Conservation (phyloP, 2,113 vertebrate genomes). For the Hiodon tergisus region DNA sequence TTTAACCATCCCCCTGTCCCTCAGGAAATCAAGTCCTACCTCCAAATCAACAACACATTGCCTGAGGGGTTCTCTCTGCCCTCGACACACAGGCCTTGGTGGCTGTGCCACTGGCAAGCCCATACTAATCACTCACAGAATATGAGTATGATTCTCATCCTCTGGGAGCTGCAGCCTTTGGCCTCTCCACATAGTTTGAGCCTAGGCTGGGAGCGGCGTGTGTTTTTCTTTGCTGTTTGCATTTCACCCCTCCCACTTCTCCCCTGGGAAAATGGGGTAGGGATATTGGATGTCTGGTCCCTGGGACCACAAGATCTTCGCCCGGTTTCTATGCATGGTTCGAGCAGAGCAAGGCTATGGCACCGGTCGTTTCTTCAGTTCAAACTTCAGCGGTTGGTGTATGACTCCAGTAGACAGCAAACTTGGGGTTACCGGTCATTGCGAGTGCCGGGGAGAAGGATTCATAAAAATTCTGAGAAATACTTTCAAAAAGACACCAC, state of each 20-base stretch:
- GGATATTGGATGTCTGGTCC: conserved; percentile 18
- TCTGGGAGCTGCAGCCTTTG: not conserved
- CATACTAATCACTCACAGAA: conserved; percentile 24
- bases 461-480: conserved; percentile 16
- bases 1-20: conserved; percentile 9
- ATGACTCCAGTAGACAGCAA: not conserved
- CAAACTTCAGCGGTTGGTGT: not conserved
- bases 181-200: conserved; percentile 13
- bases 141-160: not conserved
- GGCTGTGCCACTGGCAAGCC: conserved; percentile 11
- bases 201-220: conserved; percentile 6
- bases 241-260: conserved; percentile 4
- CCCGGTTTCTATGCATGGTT: conserved; percentile 14
- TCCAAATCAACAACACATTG: not conserved
- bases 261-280: not conserved
- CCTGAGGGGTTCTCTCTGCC: conserved; percentile 18
- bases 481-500: not conserved
- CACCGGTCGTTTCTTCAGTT: not conserved
- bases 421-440: conserved; percentile 1
- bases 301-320: not conserved
- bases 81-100: conserved; percentile 19
- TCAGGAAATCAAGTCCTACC: not conserved
- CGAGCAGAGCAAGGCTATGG: conserved; percentile 3
- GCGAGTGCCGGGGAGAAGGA: not conserved
- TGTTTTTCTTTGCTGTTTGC: conserved; percentile 6